Conservation (phyloP, 2,888 invertebrate species). For the Agrochola lychnidis region DNA sequence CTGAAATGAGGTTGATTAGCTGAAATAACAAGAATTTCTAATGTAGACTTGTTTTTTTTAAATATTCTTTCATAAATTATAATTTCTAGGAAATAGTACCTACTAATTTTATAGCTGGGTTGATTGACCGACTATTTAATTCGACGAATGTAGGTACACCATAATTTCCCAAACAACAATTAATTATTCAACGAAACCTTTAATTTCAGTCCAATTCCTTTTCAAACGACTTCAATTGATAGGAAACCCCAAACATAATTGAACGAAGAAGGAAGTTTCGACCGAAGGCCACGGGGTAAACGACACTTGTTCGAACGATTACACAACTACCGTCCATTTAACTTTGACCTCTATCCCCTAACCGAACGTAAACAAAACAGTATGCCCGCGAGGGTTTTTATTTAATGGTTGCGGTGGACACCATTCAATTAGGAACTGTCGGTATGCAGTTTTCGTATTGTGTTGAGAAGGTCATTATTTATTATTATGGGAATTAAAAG, state of each 20-base stretch:
- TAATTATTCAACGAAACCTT: conserved; percentile 37
- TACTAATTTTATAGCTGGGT: conserved; percentile 4
- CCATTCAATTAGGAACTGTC: conserved; percentile 59
- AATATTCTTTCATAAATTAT: background rate
- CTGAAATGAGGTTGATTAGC: conserved; percentile 6
- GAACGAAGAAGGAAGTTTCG: conserved; percentile 78
- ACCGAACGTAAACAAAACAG: conserved; percentile 59
- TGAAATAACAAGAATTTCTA: background rate
- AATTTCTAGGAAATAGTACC: background rate
- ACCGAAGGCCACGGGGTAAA: conserved; percentile 87
- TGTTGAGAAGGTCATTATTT: conserved; percentile 53
- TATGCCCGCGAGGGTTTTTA: conserved; percentile 52
- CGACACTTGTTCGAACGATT: conserved; percentile 80
- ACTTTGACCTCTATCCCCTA: conserved; percentile 71
- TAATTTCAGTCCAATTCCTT: conserved; percentile 41
- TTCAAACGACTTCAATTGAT: conserved; percentile 32
- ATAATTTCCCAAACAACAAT: conserved; percentile 22
- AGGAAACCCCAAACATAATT: conserved; percentile 66
- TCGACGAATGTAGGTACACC: background rate
- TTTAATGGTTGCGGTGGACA: conserved; percentile 58
- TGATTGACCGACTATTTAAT: conserved; percentile 25
- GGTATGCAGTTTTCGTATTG: conserved; percentile 57
- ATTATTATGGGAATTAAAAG: conserved; percentile 40
- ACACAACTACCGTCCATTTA: conserved; percentile 80
- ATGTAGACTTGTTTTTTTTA: background rate